Conservation (phyloP, 2,113 vertebrate genomes). For the Psilopogon haemacephalus region DNA sequence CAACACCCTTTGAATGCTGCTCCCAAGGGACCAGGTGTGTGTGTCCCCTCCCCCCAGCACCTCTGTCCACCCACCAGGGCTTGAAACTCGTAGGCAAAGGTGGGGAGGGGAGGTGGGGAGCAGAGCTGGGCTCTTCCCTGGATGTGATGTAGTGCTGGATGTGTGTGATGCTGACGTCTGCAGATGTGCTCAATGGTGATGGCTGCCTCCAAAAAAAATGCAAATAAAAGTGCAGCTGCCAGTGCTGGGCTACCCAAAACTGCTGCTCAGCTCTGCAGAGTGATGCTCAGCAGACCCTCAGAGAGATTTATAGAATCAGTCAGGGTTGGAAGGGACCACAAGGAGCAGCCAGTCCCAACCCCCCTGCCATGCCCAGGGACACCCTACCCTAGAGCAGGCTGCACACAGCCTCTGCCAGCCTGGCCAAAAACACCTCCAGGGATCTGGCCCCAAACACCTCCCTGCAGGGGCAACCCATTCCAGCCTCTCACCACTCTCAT, state of each 20-base stretch:
- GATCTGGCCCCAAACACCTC: no score
- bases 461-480: no score
- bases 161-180: neutral
- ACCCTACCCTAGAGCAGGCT: no score
- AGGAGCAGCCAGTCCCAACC: no score
- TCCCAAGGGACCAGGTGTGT: neutral
- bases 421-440: no score
- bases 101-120: neutral
- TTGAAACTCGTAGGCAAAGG: neutral
- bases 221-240: neutral
- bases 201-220: neutral
- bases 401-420: no score
- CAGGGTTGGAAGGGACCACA: no score
- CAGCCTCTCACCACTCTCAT: no score
- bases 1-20: accelerated
- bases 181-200: accelerated
- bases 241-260: neutral
- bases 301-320: no score
- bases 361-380: no score
- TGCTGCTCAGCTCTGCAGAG: neutral
- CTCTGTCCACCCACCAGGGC: accelerated
- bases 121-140: accelerated
- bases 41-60: accelerated
- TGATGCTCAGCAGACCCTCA: neutral
- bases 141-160: neutral